Conservation (phyloP, 2,888 invertebrate species). For the Rhynchonema sp. region DNA sequence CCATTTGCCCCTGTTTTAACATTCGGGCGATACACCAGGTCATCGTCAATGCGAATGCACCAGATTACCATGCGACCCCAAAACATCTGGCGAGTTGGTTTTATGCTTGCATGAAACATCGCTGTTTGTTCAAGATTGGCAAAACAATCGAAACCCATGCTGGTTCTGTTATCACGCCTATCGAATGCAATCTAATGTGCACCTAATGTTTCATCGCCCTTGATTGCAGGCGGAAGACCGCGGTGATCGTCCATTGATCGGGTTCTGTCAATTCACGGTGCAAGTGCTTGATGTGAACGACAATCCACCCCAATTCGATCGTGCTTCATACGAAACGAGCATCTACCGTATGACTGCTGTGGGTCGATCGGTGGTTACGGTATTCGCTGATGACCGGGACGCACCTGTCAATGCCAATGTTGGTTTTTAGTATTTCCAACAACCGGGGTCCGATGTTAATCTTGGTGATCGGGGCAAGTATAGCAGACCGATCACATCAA, state of each 20-base stretch:
- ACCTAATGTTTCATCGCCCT: neutral
- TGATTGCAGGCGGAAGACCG: slow-evolving; percentile 70
- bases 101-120: too few species aligned
- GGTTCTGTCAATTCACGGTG: slow-evolving; percentile 93
- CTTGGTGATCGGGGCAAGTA: too few species aligned
- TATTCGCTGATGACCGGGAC: slow-evolving; percentile 23
- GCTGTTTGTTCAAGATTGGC: too few species aligned
- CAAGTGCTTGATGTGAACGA: slow-evolving; percentile 99
- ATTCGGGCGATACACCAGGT: too few species aligned
- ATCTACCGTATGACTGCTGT: slow-evolving; percentile 12
- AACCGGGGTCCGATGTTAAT: neutral
- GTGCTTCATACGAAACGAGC: slow-evolving; percentile 25
- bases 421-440: neutral
- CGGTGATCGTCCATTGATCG: slow-evolving; percentile 89
- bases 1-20: too few species aligned
- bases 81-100: too few species aligned
- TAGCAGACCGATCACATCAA: too few species aligned
- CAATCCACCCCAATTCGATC: slow-evolving; percentile 78
- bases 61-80: too few species aligned
- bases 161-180: too few species aligned
- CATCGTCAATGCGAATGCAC: too few species aligned
- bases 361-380: slow-evolving; percentile 15
- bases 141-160: too few species aligned
- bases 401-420: slow-evolving; percentile 17
- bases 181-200: too few species aligned